Evolutionary conservation across 2,113 vertebrate genomes (phyloP).

Genomic region (Salminus brasiliensis): DNA sequence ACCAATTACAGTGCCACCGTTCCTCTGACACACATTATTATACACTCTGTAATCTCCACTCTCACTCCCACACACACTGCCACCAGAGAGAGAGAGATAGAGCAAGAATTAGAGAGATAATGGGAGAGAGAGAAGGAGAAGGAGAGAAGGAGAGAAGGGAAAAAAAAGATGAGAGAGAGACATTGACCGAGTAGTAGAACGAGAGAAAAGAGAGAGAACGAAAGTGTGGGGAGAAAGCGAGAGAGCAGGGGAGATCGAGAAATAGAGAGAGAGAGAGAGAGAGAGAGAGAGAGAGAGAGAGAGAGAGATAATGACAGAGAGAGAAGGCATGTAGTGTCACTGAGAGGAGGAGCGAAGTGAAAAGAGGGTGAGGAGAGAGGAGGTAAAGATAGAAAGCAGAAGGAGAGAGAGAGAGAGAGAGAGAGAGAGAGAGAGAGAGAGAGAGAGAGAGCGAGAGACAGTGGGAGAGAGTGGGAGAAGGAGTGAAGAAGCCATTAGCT

Average conservation of each 20-base stretch:
- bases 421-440: constrained; percentile 3
- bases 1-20: constrained; percentile 64
- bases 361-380: background rate
- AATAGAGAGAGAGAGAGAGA: background rate
- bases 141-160: background rate
- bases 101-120: background rate
- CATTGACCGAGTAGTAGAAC: no score
- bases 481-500: constrained; percentile 15
- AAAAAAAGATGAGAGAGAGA: background rate
- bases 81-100: constrained; percentile 14
- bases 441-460: background rate
- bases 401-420: constrained; percentile 6
- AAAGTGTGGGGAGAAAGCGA: no score
- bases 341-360: background rate
- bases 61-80: constrained; percentile 53
- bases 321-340: background rate
- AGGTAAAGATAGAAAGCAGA: background rate
- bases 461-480: background rate
- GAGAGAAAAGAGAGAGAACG: background rate
- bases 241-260: background rate
- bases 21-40: constrained; percentile 65
- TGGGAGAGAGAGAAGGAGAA: background rate
- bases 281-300: background rate
- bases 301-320: background rate
- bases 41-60: constrained; percentile 63